Conservation (phyloP, 2,888 invertebrate genomes). For the Chesias legatella region DNA sequence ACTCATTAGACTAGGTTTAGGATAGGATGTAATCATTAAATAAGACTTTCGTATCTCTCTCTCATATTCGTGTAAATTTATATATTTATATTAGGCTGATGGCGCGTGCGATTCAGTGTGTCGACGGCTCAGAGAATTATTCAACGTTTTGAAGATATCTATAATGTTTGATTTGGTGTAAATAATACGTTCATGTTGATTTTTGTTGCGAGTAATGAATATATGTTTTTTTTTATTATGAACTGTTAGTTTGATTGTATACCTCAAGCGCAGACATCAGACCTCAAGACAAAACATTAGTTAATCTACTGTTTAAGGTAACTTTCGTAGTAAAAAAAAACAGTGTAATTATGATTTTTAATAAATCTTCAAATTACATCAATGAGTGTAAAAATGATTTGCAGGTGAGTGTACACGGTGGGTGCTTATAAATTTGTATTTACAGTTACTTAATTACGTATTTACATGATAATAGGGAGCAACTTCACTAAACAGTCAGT, state of each 20-base stretch:
- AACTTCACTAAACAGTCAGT: conserved; percentile 10
- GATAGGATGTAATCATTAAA: conserved; percentile 13
- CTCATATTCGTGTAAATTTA: conserved; percentile 25
- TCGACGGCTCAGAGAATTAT: conserved; percentile 22
- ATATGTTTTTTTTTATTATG: conserved; percentile 29
- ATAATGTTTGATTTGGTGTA: conserved; percentile 35
- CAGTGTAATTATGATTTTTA: no score
- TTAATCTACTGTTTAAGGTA: no score
- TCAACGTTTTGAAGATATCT: conserved; percentile 33
- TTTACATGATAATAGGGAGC: conserved; percentile 22
- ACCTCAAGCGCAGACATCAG: no score
- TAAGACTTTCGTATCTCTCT: conserved; percentile 15
- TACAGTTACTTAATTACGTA: conserved; percentile 22
- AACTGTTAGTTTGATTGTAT: conserved; percentile 10
- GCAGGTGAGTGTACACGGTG: conserved; percentile 53
- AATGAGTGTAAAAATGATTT: conserved; percentile 1
- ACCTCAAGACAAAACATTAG: no score
- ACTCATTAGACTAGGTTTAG: conserved; percentile 10
- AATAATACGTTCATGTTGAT: conserved; percentile 39
- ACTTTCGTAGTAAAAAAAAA: no score
- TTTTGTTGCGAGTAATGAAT: conserved; percentile 32
- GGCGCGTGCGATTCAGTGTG: conserved; percentile 22
- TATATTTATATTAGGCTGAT: conserved; percentile 17
- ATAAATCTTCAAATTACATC: neutral
- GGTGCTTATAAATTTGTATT: conserved; percentile 46